These are phyloP conservation scores for Creontiades dilutus DNA, from an alignment of 2,888 invertebrate genomes.

Conservation along the genomic window DNA sequence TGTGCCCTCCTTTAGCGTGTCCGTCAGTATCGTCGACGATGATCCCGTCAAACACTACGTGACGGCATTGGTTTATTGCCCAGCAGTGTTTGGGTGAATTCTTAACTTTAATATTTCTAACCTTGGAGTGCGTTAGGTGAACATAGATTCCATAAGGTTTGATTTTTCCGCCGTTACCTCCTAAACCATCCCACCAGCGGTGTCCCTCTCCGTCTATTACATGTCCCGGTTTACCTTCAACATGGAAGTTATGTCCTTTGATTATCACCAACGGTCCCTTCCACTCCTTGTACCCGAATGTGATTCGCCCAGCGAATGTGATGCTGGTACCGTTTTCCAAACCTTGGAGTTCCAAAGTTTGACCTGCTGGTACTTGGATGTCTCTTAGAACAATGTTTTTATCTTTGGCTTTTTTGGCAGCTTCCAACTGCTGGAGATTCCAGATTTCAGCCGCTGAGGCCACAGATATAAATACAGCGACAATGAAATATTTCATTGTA, in stretches of 20 bases:
- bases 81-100: slow-evolving; percentile 37
- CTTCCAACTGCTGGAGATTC: slow-evolving; percentile 6
- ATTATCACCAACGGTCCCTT: slow-evolving; percentile 21
- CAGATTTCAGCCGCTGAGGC: slow-evolving; percentile 4
- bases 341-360: slow-evolving; percentile 1
- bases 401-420: slow-evolving; percentile 16
- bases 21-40: slow-evolving; percentile 31
- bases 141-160: slow-evolving; percentile 22
- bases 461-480: not conserved
- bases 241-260: not conserved
- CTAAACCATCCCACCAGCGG: slow-evolving; percentile 31
- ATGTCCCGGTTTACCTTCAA: slow-evolving; percentile 22
- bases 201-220: slow-evolving; percentile 33
- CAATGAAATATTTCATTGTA: not conserved
- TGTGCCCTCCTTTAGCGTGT: slow-evolving; percentile 46
- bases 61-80: slow-evolving; percentile 21
- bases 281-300: slow-evolving; percentile 43
- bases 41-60: not conserved
- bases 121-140: slow-evolving; percentile 22
- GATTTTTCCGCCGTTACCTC: slow-evolving; percentile 24
- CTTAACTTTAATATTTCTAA: slow-evolving; percentile 20
- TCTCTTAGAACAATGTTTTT: slow-evolving; percentile 23
- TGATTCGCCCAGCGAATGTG: slow-evolving; percentile 23
- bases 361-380: slow-evolving; percentile 13
- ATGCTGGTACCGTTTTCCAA: not conserved